A percentile compares a stretch with the other conserved stretches of the same genome.
Conservation (phyloP, 2,797 vertebrate genomes). For the Tapera naevia region DNA sequence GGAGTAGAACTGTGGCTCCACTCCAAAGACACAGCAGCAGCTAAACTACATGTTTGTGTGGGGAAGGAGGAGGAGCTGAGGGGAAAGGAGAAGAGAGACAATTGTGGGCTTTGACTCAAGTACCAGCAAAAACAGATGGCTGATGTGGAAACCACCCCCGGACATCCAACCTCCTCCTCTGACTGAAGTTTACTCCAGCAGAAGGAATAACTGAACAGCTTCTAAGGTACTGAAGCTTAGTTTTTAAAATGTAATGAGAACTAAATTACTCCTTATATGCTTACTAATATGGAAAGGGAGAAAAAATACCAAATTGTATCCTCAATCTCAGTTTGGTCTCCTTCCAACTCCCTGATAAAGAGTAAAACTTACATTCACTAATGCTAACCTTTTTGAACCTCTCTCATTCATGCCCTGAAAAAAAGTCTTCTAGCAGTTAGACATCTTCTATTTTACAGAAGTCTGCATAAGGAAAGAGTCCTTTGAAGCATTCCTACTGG, state of each 20-base stretch:
- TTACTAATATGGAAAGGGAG: background rate
- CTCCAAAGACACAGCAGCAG: background rate
- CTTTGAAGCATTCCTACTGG: background rate
- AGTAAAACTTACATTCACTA: background rate
- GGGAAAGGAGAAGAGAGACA: slow-evolving; percentile 3
- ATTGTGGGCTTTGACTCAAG: slow-evolving; percentile 15
- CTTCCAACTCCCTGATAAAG: background rate
- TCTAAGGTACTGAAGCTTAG: background rate
- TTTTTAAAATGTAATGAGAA: background rate
- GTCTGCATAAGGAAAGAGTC: background rate
- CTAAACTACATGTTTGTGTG: background rate
- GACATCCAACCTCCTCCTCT: background rate
- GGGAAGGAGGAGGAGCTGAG: background rate
- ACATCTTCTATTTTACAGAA: background rate
- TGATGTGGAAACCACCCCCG: slow-evolving; percentile 12
- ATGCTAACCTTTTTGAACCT: background rate
- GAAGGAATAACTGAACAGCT: background rate
- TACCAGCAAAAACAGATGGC: slow-evolving; percentile 11
- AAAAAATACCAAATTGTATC: background rate
- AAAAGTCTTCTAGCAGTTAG: background rate
- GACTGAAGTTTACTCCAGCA: background rate
- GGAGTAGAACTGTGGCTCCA: background rate
- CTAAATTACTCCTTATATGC: background rate
- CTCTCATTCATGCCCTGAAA: accelerated
- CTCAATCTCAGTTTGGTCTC: background rate